Base-by-base conservation (phyloP, 2,113 vertebrate genomes). In the Daboia siamensis region DNA sequence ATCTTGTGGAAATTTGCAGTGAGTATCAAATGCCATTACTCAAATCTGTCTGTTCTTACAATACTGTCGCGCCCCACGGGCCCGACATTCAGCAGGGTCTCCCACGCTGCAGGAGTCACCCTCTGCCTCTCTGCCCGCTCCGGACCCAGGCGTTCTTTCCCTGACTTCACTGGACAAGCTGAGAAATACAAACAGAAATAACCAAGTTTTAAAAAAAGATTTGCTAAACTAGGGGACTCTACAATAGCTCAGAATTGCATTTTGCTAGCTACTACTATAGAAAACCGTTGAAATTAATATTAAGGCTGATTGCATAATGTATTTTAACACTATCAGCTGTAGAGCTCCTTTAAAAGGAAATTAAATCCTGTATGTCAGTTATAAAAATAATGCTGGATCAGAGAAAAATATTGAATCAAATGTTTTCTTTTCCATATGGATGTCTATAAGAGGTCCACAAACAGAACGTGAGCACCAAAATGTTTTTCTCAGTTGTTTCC, bases 21-120 rank as follows among this genome's bases (percentile, higher is more conserved):
- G 93, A 1, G 90, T 94, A 52, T 92, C 89, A 94, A 92, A 87
- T 93, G 56, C 64, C 48, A 54, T 93, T 94, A 92, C 87, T 92
- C 5, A 92, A 91, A 94, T 95, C 93, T 92, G 93, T 74, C 64
- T 48, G 2, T 21, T 93, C n/a, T 7, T 3, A 84, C 4, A 20
- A 24, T 48, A n/a, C n/a, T n/a, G n/a, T n/a, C n/a, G n/a, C n/a
- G n/a, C n/a, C n/a, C n/a, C n/a, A n/a, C n/a, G n/a, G n/a, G n/a
- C n/a, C n/a, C n/a, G n/a, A n/a, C n/a, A n/a, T n/a, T n/a, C n/a
- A n/a, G n/a, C n/a, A n/a, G n/a, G n/a, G n/a, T n/a, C n/a, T n/a
- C n/a, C n/a, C n/a, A n/a, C n/a, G n/a, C n/a, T n/a, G n/a, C n/a
- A n/a, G n/a, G n/a, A n/a, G n/a, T n/a, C n/a, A n/a, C n/a, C n/a